Evolutionary conservation across 2,113 vertebrate genomes (phyloP).

Genomic region (Grantiella picta): DNA sequence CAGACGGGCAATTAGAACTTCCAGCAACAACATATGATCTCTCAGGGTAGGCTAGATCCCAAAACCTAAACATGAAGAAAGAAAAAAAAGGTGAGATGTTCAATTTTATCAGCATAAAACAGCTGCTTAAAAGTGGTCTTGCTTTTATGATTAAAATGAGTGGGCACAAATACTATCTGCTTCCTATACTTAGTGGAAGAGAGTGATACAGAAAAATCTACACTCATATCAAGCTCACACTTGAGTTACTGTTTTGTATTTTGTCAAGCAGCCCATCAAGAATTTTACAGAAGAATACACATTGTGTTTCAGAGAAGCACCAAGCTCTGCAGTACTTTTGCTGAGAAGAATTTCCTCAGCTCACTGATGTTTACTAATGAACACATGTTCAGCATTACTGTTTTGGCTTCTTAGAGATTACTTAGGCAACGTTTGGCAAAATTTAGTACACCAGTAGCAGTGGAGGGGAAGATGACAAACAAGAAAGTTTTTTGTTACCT

Average conservation of each 20-base stretch:
- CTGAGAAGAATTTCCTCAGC: neutral
- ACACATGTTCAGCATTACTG: neutral
- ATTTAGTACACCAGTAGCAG: neutral
- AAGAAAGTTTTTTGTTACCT: slow-evolving; percentile 72
- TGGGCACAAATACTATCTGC: neutral
- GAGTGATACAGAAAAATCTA: neutral
- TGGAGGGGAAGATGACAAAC: neutral
- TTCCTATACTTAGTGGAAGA: neutral
- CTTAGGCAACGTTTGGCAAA: neutral
- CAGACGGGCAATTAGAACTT: slow-evolving; percentile 83
- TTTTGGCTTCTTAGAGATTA: neutral
- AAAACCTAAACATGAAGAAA: slow-evolving; percentile 80
- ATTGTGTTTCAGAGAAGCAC: neutral
- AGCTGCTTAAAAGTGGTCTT: neutral
- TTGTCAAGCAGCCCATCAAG: neutral
- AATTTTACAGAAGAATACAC: neutral
- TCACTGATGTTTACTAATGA: neutral
- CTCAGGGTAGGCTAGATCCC: slow-evolving; percentile 96
- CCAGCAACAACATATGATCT: slow-evolving; percentile 92
- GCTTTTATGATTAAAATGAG: neutral
- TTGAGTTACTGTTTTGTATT: neutral
- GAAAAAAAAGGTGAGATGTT: neutral
- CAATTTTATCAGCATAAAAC: neutral
- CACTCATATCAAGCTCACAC: neutral
- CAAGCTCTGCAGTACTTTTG: neutral